Conservation (phyloP, 2,797 vertebrate genomes). For the Sebastes iracundus region DNA sequence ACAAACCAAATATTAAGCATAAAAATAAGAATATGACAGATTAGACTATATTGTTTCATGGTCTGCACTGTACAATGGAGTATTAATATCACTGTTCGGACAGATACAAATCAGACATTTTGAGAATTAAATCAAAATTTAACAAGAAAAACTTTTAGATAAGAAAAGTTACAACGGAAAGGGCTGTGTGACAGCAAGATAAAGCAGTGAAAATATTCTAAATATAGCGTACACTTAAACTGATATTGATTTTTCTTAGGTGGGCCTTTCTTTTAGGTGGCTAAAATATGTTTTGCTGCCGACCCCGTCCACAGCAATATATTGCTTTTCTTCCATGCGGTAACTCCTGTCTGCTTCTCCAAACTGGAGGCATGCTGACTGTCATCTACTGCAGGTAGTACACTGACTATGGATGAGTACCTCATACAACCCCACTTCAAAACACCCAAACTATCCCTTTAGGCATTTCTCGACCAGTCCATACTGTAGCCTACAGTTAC, state of each 20-base stretch:
- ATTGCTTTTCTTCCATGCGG: too few species aligned
- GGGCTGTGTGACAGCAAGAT: too few species aligned
- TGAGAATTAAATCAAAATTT: not conserved
- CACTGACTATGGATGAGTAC: too few species aligned
- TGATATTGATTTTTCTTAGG: not conserved
- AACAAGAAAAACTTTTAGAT: not conserved
- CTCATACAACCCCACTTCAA: too few species aligned
- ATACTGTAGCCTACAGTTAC: not conserved
- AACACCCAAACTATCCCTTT: not conserved
- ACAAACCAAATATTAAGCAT: too few species aligned
- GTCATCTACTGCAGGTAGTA: too few species aligned
- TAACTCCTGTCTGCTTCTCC: too few species aligned
- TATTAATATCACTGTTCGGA: not conserved
- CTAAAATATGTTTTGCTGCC: too few species aligned
- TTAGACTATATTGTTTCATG: not conserved
- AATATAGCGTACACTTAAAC: not conserved
- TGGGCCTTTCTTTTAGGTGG: too few species aligned
- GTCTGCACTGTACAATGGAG: not conserved
- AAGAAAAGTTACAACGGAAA: not conserved
- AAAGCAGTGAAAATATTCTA: too few species aligned
- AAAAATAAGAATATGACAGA: not conserved
- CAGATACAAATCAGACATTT: not conserved
- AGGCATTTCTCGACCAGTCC: not conserved
- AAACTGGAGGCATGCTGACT: too few species aligned
- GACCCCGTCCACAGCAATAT: fast-evolving